Percentiles rank a stretch among this genome's conserved stretches.
Evolutionary conservation across 2,888 invertebrate species (phyloP).

Genomic region (Agriopis aurantiaria): DNA sequence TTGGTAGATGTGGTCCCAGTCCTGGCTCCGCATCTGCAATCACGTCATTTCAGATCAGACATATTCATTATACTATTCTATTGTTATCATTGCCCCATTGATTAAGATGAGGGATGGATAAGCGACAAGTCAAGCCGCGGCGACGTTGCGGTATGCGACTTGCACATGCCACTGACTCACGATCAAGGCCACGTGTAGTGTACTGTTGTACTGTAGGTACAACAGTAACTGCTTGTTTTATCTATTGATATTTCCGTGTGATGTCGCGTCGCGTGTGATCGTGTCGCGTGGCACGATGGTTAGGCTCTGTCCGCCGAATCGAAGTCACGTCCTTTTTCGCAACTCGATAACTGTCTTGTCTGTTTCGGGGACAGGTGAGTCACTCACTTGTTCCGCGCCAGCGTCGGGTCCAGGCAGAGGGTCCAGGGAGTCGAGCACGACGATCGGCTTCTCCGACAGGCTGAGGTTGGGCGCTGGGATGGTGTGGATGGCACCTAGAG

Average conservation of each 20-base stretch:
- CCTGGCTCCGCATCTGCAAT: neutral
- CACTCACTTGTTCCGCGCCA: slow-evolving; percentile 62
- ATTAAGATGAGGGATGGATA: neutral
- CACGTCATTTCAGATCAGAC: neutral
- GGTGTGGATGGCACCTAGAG: slow-evolving; percentile 92
- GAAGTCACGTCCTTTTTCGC: too few relatives aligned
- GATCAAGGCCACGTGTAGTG: too few relatives aligned
- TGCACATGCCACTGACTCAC: too few relatives aligned
- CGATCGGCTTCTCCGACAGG: slow-evolving; percentile 88
- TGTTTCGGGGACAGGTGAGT: neutral
- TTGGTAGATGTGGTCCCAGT: neutral
- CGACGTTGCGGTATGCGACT: too few relatives aligned
- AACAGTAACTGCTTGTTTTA: neutral
- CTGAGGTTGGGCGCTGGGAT: slow-evolving; percentile 94
- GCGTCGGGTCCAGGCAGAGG: slow-evolving; percentile 43
- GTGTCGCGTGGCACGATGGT: neutral
- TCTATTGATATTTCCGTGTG: neutral
- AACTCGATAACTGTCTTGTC: too few relatives aligned
- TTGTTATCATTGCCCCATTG: too few relatives aligned
- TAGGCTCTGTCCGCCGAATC: too few relatives aligned
- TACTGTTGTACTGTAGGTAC: too few relatives aligned
- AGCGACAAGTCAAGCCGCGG: too few relatives aligned
- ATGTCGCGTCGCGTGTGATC: neutral
- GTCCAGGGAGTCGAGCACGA: slow-evolving; percentile 70
- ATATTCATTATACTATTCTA: too few relatives aligned